These are phyloP conservation scores for Chrysomallon squamiferum DNA, from an alignment of 1,140 invertebrate genomes.

Conservation along the genomic window DNA sequence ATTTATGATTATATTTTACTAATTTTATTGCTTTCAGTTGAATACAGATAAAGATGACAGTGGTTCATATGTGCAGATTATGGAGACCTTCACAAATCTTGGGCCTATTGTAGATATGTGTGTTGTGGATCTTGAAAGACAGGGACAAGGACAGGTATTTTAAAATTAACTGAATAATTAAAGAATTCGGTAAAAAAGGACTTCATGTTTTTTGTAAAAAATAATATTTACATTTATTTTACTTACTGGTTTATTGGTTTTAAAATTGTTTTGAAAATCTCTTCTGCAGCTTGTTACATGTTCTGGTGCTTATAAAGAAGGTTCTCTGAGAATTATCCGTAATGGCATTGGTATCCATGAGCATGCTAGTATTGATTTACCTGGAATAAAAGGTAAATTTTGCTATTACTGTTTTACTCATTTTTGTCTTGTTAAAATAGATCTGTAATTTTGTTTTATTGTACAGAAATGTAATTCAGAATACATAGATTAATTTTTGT, in stretches of 20 bases:
- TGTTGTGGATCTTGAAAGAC: conserved; percentile 88
- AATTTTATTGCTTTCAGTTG: conserved; percentile 63
- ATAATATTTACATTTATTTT: no score
- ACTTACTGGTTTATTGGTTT: no score
- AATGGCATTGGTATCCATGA: conserved; percentile 98
- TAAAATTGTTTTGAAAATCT: conserved; percentile 4
- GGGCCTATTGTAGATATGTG: conserved; percentile 98
- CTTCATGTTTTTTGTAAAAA: no score
- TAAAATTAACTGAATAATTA: no score
- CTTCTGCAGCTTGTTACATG: conserved; percentile 86
- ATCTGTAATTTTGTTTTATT: not conserved
- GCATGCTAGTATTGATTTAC: conserved; percentile 94
- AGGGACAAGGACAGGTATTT: conserved; percentile 90
- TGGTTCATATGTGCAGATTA: conserved; percentile 88
- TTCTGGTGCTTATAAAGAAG: conserved; percentile 96
- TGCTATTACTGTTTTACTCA: no score
- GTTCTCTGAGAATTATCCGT: conserved; percentile 93
- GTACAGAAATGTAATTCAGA: not conserved
- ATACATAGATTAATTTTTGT: not conserved
- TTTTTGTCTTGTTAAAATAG: not conserved
- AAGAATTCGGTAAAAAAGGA: no score
- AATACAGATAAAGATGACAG: conserved; percentile 84
- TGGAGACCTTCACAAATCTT: conserved; percentile 97
- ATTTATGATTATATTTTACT: not conserved
- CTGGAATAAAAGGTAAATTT: conserved; percentile 83